These are phyloP conservation scores for Thereva nobilitata DNA, from an alignment of 2,888 invertebrate genomes.

Conservation along the genomic window DNA sequence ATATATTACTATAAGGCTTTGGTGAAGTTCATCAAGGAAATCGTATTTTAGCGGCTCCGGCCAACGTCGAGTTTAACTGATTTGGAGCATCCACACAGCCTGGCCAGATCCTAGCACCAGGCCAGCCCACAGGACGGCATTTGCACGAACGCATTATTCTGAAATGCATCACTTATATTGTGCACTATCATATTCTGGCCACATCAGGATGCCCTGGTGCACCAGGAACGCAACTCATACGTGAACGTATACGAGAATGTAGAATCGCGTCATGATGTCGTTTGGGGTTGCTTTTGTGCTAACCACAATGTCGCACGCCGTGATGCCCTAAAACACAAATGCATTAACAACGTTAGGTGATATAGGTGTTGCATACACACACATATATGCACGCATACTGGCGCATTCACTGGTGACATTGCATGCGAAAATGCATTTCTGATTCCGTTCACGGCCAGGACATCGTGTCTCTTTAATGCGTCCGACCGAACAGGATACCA, in stretches of 20 bases:
- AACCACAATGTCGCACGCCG: slow-evolving; percentile 43
- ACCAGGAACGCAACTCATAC: slow-evolving; percentile 39
- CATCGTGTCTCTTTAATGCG: slow-evolving; percentile 27
- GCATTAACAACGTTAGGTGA: slow-evolving; percentile 32
- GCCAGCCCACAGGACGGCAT: not conserved
- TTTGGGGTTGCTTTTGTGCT: slow-evolving; percentile 43
- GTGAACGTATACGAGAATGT: slow-evolving; percentile 39
- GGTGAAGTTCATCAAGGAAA: slow-evolving; percentile 33
- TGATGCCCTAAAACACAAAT: slow-evolving; percentile 37
- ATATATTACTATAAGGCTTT: not conserved
- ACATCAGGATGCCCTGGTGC: slow-evolving; percentile 38
- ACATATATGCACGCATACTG: slow-evolving; percentile 13
- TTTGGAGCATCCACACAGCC: slow-evolving; percentile 17
- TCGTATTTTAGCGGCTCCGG: slow-evolving; percentile 19
- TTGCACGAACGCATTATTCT: slow-evolving; percentile 18
- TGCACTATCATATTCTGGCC: slow-evolving; percentile 37
- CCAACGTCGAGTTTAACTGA: slow-evolving; percentile 32
- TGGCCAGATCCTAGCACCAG: too few species aligned
- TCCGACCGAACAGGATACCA: slow-evolving; percentile 35
- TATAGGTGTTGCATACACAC: not conserved
- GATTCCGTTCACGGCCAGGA: slow-evolving; percentile 20
- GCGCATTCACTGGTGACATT: not conserved
- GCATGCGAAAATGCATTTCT: slow-evolving; percentile 33
- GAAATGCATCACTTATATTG: slow-evolving; percentile 25
- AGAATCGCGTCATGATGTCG: slow-evolving; percentile 42